Evolutionary conservation across 2,888 invertebrate genomes (phyloP).

Genomic region (Syritta pipiens): DNA sequence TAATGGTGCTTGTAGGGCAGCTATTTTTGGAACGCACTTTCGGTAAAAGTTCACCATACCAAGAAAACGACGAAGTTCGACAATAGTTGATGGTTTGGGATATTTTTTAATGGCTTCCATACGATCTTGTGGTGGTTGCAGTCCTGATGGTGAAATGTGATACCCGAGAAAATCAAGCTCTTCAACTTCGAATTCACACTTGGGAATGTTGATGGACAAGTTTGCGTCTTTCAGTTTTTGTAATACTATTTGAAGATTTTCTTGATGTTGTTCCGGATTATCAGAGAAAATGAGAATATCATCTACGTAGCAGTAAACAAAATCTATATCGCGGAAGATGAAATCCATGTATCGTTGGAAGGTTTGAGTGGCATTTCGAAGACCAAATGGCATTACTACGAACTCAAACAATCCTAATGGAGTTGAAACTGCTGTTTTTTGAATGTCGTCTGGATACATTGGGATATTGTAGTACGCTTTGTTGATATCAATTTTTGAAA

Average conservation of each 20-base stretch:
- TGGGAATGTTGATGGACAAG: constrained; percentile 66
- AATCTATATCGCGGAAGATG: background rate
- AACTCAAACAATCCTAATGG: constrained; percentile 21
- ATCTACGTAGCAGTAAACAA: constrained; percentile 70
- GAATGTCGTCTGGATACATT: constrained; percentile 6
- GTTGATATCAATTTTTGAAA: constrained; percentile 14
- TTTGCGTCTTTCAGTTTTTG: constrained; percentile 64
- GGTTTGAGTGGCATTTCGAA: too few relatives aligned
- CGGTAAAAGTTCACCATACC: constrained; percentile 38
- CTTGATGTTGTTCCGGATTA: constrained; percentile 61
- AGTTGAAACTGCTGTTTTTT: constrained; percentile 3
- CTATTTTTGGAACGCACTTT: too few relatives aligned
- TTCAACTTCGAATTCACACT: constrained; percentile 34
- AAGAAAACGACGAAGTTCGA: constrained; percentile 46
- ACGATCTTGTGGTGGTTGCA: constrained; percentile 9
- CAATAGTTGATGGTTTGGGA: constrained; percentile 25
- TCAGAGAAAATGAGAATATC: constrained; percentile 70
- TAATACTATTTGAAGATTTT: constrained; percentile 69
- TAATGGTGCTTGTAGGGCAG: too few relatives aligned
- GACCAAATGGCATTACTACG: constrained; percentile 1
- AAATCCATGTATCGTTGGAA: background rate
- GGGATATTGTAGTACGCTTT: constrained; percentile 14
- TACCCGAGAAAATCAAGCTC: constrained; percentile 20
- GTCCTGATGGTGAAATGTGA: constrained; percentile 5
- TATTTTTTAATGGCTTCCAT: constrained; percentile 29